Evolutionary conservation across 1,140 invertebrate genomes (phyloP).

Genomic region (Mactra quadrangularis): DNA sequence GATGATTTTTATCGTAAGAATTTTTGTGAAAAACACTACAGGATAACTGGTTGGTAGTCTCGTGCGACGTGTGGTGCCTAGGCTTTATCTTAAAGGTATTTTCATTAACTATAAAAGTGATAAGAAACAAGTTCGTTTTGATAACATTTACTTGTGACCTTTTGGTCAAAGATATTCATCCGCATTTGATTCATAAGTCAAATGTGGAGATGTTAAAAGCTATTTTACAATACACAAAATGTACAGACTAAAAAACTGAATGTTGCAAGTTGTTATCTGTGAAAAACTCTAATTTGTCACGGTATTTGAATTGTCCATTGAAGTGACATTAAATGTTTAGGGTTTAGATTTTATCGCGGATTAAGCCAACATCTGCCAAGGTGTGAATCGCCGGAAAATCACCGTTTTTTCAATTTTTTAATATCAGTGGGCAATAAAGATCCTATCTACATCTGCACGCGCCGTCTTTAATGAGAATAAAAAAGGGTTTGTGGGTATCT

Average conservation of each 20-base stretch:
- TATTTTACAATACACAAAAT: too few relatives aligned
- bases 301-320: constrained; percentile 36
- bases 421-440: constrained; percentile 50
- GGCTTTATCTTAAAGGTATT: too few relatives aligned
- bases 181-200: too few relatives aligned
- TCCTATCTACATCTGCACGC: constrained; percentile 50
- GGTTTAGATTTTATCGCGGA: constrained; percentile 53
- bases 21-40: too few relatives aligned
- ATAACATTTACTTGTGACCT: too few relatives aligned
- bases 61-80: too few relatives aligned
- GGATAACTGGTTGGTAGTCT: too few relatives aligned
- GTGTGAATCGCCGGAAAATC: constrained; percentile 41
- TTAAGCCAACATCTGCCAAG: constrained; percentile 54
- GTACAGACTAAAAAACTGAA: background rate
- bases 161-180: too few relatives aligned
- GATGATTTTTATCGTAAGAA: too few relatives aligned
- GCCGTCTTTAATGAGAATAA: constrained; percentile 2
- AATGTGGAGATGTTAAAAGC: too few relatives aligned
- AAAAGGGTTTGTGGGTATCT: constrained; percentile 49
- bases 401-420: constrained; percentile 10
- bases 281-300: constrained; percentile 37
- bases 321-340: constrained; percentile 17
- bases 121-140: too few relatives aligned
- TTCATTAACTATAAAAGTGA: too few relatives aligned
- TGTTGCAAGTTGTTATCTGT: constrained; percentile 29